These are phyloP conservation scores for Nymphalis io DNA, from an alignment of 1,140 invertebrate genomes.

Conservation along the genomic window DNA sequence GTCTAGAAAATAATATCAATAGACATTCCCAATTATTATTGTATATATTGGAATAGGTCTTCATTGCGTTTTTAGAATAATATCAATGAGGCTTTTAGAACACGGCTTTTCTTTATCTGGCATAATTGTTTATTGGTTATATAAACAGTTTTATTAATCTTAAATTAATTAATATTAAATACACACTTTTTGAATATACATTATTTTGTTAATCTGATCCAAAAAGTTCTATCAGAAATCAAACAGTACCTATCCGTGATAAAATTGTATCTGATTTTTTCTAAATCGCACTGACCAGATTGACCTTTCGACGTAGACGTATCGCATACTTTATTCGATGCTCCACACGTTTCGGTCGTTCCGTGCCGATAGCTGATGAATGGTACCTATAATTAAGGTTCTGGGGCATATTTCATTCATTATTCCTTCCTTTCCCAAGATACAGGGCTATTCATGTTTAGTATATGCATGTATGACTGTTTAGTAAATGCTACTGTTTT, in stretches of 20 bases:
- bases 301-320: slow-evolving; percentile 31
- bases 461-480: neutral
- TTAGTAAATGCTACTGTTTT: neutral
- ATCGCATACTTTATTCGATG: slow-evolving; percentile 32
- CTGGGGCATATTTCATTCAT: slow-evolving; percentile 36
- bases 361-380: slow-evolving; percentile 33
- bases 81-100: too few species aligned
- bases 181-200: neutral
- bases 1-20: too few species aligned
- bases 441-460: neutral
- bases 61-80: too few species aligned
- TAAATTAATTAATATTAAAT: too few species aligned
- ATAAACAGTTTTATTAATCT: too few species aligned
- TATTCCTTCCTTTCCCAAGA: slow-evolving; percentile 21
- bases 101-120: too few species aligned
- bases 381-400: slow-evolving; percentile 34
- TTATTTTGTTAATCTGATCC: too few species aligned
- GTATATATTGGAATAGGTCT: too few species aligned
- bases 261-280: slow-evolving; percentile 10
- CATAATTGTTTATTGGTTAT: too few species aligned
- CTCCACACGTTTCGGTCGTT: slow-evolving; percentile 36
- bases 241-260: neutral
- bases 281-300: slow-evolving; percentile 26
- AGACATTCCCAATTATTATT: too few species aligned
- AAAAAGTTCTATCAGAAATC: neutral